Evolutionary conservation across 1,140 invertebrate species (phyloP), one percentile per base, ranked within the genome.

Genomic region (Anoplophora glabripennis): DNA sequence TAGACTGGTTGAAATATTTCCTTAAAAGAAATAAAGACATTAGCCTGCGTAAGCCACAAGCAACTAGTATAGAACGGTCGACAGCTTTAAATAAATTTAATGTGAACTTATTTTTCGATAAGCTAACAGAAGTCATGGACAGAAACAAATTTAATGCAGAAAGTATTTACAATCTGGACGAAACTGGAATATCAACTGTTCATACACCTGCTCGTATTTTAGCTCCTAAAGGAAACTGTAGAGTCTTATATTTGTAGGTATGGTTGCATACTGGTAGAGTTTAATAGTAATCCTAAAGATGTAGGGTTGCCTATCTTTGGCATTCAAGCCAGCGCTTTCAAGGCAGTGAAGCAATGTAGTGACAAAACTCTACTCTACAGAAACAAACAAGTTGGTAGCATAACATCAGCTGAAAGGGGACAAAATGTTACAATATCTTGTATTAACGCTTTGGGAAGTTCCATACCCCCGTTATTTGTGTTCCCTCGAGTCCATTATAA

Each of bases 391-490:
- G 71, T 81, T 3, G 76, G 76, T 38, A 18, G 69, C 53, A 49
- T 79, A n/a, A 79, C 74, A 7, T 79, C 76, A 21, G 74, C 69
- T 3, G 78, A 81, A 71, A 57, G 75, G 28, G 78, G 75, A 37
- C 70, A 68, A 11, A 63, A 77, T 38, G 53, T 61, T 21, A 63
- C 54, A 11, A 34, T 9, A 17, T 61, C 1, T 15, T 36, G 21
- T 40, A 51, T 72, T 14, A 65, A 49, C 64, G 73, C 68, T 45
- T 33, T 56, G 18, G 69, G 67, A 33, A 69, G 66, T 57, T 41
- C 44, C 7, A 55, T 75, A 15, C 72, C 73, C 14, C 74, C 70
- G 9, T 17, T 68, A 15, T 42, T 71, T n/a, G 59, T 72, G 15
- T 72, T 68, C 40, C 67, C 69, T 5, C 40, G 67, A 34, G 59